Base-by-base conservation (phyloP, 1,140 invertebrate species). In the Drosophila navojoa region DNA sequence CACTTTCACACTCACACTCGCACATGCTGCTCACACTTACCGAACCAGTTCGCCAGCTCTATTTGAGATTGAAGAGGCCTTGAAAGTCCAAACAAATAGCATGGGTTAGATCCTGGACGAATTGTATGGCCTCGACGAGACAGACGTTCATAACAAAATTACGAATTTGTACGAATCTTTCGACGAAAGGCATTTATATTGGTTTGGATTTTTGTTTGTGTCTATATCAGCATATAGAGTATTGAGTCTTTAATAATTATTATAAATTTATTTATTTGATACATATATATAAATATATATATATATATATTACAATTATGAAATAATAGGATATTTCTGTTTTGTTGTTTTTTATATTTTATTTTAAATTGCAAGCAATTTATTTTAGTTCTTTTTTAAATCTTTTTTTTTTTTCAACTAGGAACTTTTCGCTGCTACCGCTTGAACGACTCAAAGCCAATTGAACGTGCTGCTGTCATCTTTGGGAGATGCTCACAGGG, bases 141-240 rank as follows among this genome's bases (percentile, higher is more conserved):
- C 87, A 90, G 70, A 79, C 71, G 81, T 90, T 79, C 87, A 90
- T 84, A 81, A 90, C 81, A 90, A 90, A 90, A 78, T 76, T 81
- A 69, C 82, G 68, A 62, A 90, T 77, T 84, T 81, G 82, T 71
- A 79, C 68, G 55, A 90, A 84, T 71, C 77, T 71, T 69, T 82
- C 77, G 70, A 86, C 77, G 81, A 90, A 90, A 76, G 79, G 86
- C 86, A 90, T 90, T 90, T 90, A 81, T 54, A 38, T 60, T 76
- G 73, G 64, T 73, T 72, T 57, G 53, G 52, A 44, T 52, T 57
- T 32, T 11, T 3, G 3, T 10, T 38, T 70, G 4, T 16, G 50
- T 74, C 63, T 69, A 73, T 69, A 73, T 27, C 10, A 32, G 13
- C 42, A 61, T 69, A 69, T 49, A 73, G 55, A 73, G 7, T 40